These are phyloP conservation scores for Edolisoma coerulescens DNA, from an alignment of 2,113 vertebrate genomes.

Conservation along the genomic window DNA sequence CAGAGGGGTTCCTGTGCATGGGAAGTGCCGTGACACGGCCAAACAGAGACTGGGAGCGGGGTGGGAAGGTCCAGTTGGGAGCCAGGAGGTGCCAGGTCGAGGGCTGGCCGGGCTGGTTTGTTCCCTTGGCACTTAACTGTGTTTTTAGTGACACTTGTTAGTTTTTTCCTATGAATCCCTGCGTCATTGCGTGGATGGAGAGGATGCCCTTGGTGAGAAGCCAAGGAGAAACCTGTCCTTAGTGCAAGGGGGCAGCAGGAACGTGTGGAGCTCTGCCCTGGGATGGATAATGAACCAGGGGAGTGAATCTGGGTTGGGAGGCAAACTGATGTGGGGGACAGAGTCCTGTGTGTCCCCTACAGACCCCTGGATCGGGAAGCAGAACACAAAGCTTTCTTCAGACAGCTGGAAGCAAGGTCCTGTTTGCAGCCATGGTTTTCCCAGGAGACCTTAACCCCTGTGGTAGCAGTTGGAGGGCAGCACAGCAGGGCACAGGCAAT, in stretches of 20 bases:
- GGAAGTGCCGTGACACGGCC: neutral
- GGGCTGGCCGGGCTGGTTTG: fast-evolving
- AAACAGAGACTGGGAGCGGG: fast-evolving
- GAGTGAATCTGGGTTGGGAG: neutral
- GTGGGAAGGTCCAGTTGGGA: neutral
- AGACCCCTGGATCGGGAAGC: fast-evolving
- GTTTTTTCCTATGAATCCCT: neutral
- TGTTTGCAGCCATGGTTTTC: neutral
- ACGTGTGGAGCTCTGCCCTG: neutral
- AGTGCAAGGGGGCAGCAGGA: neutral
- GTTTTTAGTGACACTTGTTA: neutral
- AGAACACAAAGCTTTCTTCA: neutral
- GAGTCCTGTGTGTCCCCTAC: neutral
- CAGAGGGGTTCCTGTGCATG: neutral
- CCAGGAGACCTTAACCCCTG: neutral
- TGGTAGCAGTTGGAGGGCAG: neutral
- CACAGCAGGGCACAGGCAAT: neutral
- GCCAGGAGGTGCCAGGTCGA: neutral
- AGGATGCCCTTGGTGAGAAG: neutral
- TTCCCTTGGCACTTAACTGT: neutral
- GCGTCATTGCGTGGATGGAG: neutral
- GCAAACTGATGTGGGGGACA: neutral
- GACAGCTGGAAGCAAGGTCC: neutral
- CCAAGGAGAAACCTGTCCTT: neutral
- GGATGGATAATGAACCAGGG: neutral